phyloP scores from a whole-genome alignment of 1,140 invertebrate genomes.

The Chionoecetes opilio region DNA sequence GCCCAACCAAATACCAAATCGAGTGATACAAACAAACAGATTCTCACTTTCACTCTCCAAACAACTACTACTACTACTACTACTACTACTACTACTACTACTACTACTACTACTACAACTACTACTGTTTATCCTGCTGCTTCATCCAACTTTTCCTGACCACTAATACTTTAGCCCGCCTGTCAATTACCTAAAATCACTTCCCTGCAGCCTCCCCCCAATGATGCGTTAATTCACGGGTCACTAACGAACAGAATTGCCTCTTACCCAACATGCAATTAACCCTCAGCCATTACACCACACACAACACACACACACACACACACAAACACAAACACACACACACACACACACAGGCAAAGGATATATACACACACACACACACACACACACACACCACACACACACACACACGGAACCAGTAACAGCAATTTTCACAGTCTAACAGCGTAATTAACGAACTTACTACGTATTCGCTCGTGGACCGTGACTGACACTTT shows the following conservation, averaged over 20 bases:
- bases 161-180: no score
- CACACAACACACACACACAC: not conserved
- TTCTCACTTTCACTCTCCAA: not conserved
- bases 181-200: not conserved
- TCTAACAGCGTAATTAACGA: not conserved
- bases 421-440: not conserved
- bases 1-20: no score
- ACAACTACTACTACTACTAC: not conserved
- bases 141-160: not conserved
- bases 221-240: not conserved
- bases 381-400: not conserved
- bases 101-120: slow-evolving; percentile 20
- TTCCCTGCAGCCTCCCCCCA: not conserved
- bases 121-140: not conserved
- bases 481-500: not conserved
- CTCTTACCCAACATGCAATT: not conserved
- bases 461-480: not conserved
- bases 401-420: not conserved
- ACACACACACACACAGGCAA: not conserved
- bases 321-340: not conserved
- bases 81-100: slow-evolving; percentile 19
- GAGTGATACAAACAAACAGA: not conserved
- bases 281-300: not conserved
- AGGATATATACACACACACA: not conserved
- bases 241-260: not conserved